Percentiles rank a stretch among this genome's conserved stretches.
phyloP scores from a whole-genome alignment of 2,888 invertebrate genomes.

The Cerastis leucographa region DNA sequence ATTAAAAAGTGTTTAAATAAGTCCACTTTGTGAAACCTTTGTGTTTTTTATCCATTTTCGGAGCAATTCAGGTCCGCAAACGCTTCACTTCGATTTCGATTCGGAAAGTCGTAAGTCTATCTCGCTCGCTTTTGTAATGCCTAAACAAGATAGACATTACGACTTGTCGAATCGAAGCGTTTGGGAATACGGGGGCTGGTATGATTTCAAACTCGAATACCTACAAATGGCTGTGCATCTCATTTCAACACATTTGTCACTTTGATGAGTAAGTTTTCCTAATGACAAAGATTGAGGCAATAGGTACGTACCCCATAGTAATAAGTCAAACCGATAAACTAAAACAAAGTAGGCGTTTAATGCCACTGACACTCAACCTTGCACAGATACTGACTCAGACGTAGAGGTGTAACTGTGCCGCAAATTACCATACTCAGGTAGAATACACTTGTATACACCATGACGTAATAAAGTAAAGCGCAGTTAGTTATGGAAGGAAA shows the following conservation, averaged over 20 bases:
- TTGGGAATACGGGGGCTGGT: too few species aligned
- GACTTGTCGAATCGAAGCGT: too few species aligned
- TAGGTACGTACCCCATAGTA: conserved; percentile 12
- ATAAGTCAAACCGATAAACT: conserved; percentile 11
- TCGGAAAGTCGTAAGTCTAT: too few species aligned
- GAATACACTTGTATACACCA: neutral
- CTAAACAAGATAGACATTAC: too few species aligned
- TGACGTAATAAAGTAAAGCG: conserved; percentile 25
- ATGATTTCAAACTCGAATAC: neutral
- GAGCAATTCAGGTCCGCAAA: neutral
- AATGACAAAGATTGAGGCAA: conserved; percentile 5
- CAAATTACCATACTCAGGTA: conserved; percentile 24
- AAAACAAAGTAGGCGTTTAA: conserved; percentile 36
- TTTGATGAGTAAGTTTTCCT: conserved; percentile 1
- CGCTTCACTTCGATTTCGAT: too few species aligned
- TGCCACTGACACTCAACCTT: conserved; percentile 39
- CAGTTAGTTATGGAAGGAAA: conserved; percentile 3
- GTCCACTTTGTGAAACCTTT: neutral
- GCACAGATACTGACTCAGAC: conserved; percentile 41
- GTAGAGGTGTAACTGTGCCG: conserved; percentile 11
- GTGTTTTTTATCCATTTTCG: neutral
- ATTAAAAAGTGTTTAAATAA: neutral
- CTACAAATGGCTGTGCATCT: neutral
- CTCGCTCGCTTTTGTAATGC: too few species aligned
- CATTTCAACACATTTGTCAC: conserved; percentile 2